phyloP scores from a whole-genome alignment of 2,113 vertebrate species.

The Cyanistes caeruleus region DNA sequence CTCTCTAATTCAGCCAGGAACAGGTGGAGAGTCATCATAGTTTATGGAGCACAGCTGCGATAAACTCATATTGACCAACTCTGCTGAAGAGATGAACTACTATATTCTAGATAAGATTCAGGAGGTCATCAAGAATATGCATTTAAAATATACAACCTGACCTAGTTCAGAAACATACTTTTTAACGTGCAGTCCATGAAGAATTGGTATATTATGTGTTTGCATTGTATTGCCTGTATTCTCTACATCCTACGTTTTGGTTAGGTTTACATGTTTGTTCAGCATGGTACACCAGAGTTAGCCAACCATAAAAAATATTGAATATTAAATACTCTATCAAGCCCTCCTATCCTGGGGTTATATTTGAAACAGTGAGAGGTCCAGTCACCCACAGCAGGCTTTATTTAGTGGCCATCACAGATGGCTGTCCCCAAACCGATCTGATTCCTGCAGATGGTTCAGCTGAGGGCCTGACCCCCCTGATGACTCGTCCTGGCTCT shows the following conservation, averaged over 20 bases:
- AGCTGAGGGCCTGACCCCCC: background rate
- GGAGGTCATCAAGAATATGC: background rate
- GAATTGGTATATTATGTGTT: background rate
- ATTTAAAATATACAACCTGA: background rate
- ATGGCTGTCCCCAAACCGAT: fast-evolving
- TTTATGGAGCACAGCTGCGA: background rate
- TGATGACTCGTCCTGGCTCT: fast-evolving
- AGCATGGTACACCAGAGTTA: background rate
- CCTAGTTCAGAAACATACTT: background rate
- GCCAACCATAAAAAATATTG: background rate
- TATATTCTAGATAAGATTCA: background rate
- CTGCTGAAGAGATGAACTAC: background rate
- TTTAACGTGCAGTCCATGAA: background rate
- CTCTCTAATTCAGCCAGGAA: background rate
- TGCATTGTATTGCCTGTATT: background rate
- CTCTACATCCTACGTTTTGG: background rate
- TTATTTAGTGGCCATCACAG: background rate
- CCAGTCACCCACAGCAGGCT: background rate
- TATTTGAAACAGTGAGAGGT: background rate
- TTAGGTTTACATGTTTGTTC: background rate
- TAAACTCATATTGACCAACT: background rate
- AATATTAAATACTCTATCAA: background rate
- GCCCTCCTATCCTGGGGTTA: background rate
- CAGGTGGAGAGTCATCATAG: background rate
- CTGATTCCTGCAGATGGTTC: fast-evolving